Conservation (phyloP, 2,797 vertebrate species). For the Sebastes glaucus region DNA sequence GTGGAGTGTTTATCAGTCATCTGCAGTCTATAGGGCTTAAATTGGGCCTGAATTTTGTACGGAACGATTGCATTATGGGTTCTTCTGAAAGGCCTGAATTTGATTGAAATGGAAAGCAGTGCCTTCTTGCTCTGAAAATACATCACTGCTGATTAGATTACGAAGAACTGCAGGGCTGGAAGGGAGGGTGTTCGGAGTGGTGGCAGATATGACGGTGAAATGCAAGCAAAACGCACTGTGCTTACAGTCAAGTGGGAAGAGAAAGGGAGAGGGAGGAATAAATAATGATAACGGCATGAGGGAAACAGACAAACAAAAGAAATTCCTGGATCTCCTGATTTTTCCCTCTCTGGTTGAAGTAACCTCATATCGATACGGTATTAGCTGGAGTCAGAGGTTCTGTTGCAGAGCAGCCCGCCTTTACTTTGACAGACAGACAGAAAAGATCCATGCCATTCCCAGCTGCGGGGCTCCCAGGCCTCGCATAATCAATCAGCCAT, state of each 20-base stretch:
- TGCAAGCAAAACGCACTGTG: constrained; percentile 44
- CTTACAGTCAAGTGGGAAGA: constrained; percentile 28
- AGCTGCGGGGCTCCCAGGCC: constrained; percentile 67
- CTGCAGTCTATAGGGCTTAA: constrained; percentile 75
- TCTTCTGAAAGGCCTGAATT: constrained; percentile 76
- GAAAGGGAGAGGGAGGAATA: background rate
- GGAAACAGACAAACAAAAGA: constrained; percentile 12
- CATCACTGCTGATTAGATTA: constrained; percentile 78
- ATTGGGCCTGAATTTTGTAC: constrained; percentile 71
- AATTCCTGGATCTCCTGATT: constrained; percentile 47
- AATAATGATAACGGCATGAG: constrained; percentile 9
- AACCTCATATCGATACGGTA: constrained; percentile 59
- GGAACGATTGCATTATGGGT: constrained; percentile 77
- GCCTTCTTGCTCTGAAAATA: constrained; percentile 74
- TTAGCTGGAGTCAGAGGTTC: constrained; percentile 64
- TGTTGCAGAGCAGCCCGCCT: constrained; percentile 42
- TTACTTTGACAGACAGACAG: constrained; percentile 75
- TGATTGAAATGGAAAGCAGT: constrained; percentile 81
- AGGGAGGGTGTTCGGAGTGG: constrained; percentile 29
- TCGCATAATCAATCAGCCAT: constrained; percentile 85
- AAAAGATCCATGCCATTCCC: constrained; percentile 76
- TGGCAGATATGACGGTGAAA: constrained; percentile 53
- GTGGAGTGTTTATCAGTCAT: constrained; percentile 76
- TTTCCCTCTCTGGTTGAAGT: constrained; percentile 29
- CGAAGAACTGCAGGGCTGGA: constrained; percentile 54